Base-by-base conservation (phyloP, 2,797 vertebrate genomes). In the Micropoecilia bifurca region DNA sequence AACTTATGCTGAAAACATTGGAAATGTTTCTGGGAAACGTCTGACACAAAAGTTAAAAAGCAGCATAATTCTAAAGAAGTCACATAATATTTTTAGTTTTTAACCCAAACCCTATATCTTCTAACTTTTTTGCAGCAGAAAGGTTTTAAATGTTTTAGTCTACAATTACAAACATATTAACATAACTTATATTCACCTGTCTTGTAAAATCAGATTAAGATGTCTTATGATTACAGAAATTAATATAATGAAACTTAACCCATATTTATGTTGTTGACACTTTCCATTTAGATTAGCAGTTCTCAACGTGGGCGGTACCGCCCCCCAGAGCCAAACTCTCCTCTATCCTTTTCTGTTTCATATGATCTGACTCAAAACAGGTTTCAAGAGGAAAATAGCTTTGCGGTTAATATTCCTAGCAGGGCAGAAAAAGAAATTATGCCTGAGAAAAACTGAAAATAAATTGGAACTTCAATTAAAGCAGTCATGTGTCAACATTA, bases 391-490 rank as follows among this genome's bases (percentile, higher is more conserved):
- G 36, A 68, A 66, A 68, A 68, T 41, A 68, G 66, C 39, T 69
- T 45, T 22, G 12, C 1, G 22, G 5, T 69, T 43, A 69, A 69
- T 69, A 69, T 69, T 69, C 36, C 20, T 39, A 68, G 36, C 63
- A 41, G 36, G 36, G 63, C 16, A 68, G 18, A 12, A 87, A 53
- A 53, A 50, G 20, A 83, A 88, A 83, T 83, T 83, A 90, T 78
- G 68, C 84, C 88, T 76, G 83, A 88, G 79, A 46, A 55, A 80
- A 83, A 80, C 73, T 80, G 89, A 91, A 88, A 89, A 83, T 80
- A 89, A 92, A 80, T 88, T 92, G 71, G 79, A 94, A 69, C 22
- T 69, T 69, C 22, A 92, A 94, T 95, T 94, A 93, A 83, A 94
- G 93, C 83, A 88, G 81, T 0, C 12, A 76, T 93, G 94, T 91